Percentiles rank a stretch among this genome's conserved stretches.
Conservation (phyloP, 2,888 invertebrate species). For the Caenorhabditis sinica region DNA sequence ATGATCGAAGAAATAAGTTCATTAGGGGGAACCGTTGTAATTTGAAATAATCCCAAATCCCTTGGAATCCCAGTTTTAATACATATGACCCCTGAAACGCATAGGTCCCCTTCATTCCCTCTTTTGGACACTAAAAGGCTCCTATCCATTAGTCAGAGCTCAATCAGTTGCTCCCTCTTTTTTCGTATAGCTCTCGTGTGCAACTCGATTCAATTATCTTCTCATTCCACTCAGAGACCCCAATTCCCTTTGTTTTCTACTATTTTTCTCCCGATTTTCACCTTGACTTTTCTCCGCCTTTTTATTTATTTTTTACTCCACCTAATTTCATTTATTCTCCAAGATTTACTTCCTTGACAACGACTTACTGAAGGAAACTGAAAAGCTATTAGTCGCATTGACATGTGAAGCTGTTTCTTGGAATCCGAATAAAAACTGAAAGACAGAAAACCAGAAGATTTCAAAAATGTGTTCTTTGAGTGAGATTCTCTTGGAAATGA, state of each 20-base stretch:
- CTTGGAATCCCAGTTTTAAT: background rate
- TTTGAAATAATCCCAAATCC: no score
- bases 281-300: conserved; percentile 5
- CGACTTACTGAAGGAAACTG: background rate
- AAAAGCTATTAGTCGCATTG: background rate
- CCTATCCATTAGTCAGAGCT: conserved; percentile 44
- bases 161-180: conserved; percentile 36
- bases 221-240: conserved; percentile 34
- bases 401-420: background rate
- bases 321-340: conserved; percentile 15
- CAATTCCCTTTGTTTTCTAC: background rate
- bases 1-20: no score
- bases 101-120: background rate
- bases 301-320: background rate
- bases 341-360: conserved; percentile 43
- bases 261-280: conserved; percentile 6
- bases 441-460: conserved; percentile 9
- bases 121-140: background rate
- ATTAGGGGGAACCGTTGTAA: no score
- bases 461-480: conserved; percentile 19
- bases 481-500: conserved; percentile 24
- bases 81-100: background rate
- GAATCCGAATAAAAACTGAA: background rate
- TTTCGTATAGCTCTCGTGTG: conserved; percentile 18
- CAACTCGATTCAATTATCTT: conserved; percentile 54